These are phyloP conservation scores for Nerophis ophidion DNA, from an alignment of 2,113 vertebrate genomes.

Conservation along the genomic window DNA sequence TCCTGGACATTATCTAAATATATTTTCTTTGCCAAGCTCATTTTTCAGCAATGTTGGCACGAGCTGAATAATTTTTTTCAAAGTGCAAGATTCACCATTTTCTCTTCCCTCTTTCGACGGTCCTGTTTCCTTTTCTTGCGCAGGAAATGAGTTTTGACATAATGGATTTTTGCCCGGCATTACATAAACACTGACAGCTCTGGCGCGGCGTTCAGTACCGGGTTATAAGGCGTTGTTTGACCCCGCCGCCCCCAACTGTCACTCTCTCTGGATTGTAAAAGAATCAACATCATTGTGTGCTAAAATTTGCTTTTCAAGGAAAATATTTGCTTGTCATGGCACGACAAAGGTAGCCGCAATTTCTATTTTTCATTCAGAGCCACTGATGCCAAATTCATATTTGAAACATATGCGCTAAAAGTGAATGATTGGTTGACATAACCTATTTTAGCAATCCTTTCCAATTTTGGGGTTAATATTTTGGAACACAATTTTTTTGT, in stretches of 20 bases:
- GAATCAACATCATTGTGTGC: slow-evolving; percentile 25
- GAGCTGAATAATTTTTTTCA: slow-evolving; percentile 62
- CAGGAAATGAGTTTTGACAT: slow-evolving; percentile 78
- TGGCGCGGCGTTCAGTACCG: slow-evolving; percentile 36
- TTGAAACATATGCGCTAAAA: slow-evolving; percentile 22
- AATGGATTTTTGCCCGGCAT: slow-evolving; percentile 73
- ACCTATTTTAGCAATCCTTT: slow-evolving; percentile 29
- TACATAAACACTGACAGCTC: slow-evolving; percentile 59
- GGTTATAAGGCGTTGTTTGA: slow-evolving; percentile 56
- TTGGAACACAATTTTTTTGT: slow-evolving; percentile 9
- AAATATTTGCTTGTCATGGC: slow-evolving; percentile 25
- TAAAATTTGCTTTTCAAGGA: slow-evolving; percentile 10
- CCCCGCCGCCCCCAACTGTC: slow-evolving; percentile 43
- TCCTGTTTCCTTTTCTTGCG: slow-evolving; percentile 67
- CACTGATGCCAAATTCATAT: slow-evolving; percentile 10
- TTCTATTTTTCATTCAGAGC: slow-evolving; percentile 1
- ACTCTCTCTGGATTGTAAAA: slow-evolving; percentile 44
- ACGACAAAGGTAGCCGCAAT: background rate
- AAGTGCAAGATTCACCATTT: slow-evolving; percentile 68
- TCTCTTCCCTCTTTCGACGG: slow-evolving; percentile 61
- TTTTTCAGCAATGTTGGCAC: slow-evolving; percentile 58
- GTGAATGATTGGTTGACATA: slow-evolving; percentile 2
- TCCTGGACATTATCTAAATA: slow-evolving; percentile 58
- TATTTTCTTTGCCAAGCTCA: slow-evolving; percentile 43
- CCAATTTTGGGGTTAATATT: slow-evolving; percentile 27